Base-by-base conservation (phyloP, 1,140 invertebrate genomes). In the Drosophila tani region DNA sequence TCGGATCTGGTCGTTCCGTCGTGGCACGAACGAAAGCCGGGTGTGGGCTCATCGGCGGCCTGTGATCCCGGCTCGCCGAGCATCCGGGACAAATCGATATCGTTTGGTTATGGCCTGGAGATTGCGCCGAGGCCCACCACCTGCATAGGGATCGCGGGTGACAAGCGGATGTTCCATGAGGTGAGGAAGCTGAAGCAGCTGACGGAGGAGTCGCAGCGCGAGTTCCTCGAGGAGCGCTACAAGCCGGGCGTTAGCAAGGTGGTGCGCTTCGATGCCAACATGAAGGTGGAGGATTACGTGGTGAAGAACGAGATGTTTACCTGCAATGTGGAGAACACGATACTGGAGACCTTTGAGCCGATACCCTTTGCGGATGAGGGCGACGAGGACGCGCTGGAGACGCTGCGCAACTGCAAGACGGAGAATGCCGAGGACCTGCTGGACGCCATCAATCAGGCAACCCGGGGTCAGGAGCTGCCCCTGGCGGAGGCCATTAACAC, bases 101-200 rank as follows among this genome's bases (percentile, higher is more conserved):
- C 96, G 17, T 96, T 95, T 81, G 96, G 96, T 43, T 95, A 95
- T 59, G 96, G 96, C 8, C 90, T 96, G 32, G 95, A 96, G 85
- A 94, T 94, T 38, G 94, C 95, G 5, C 94, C 94, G 29, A 93
- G 96, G 29, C 95, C 96, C 1, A 95, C 95, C 58, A 96, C 96
- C 2, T 96, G 95, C 66, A 94, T 95, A 17, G 95, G 95, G 0
- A 92, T 94, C 43, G 81, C 83, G 17, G 75, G 68, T 7, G 66
- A 67, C 45, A 91, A 82, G 65, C 56, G 81, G 0, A 40, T 80
- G 55, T 73, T 81, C 21, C 73, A 79, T 32, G 79, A 90, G 51
- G 64, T 79, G 2, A 58, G 71, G 27, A 92, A 91, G 21, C 60
- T 82, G 3, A 74, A 75, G 58, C 82, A 91, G 38, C 91, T 93